Percentiles rank a stretch among this genome's conserved stretches.
phyloP scores from a whole-genome alignment of 2,888 invertebrate genomes.

The Ophioninae sp. region DNA sequence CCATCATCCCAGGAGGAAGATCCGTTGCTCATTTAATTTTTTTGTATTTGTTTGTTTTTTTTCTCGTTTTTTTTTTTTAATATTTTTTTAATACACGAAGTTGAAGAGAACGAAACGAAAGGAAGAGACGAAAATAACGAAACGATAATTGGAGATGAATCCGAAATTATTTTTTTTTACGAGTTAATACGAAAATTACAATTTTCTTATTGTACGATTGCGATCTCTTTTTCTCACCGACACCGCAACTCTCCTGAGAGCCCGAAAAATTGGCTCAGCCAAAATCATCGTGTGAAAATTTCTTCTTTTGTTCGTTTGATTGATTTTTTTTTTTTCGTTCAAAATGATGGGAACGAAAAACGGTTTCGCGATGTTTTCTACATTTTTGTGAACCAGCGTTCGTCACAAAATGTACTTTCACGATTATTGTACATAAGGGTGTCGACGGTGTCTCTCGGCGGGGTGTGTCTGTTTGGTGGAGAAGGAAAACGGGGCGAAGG shows the following conservation, averaged over 20 bases:
- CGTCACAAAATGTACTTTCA: not conserved
- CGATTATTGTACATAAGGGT: not conserved
- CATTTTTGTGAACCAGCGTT: not conserved
- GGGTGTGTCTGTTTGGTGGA: slow-evolving; percentile 12
- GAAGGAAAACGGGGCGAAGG: not conserved
- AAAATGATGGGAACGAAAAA: not conserved
- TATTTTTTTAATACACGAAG: too few species aligned
- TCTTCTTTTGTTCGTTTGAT: not conserved
- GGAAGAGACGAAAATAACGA: not conserved
- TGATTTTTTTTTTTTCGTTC: not conserved
- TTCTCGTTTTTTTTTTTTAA: too few species aligned
- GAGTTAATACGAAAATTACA: not conserved
- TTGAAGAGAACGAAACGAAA: not conserved
- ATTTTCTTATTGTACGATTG: not conserved
- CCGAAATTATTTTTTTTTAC: slow-evolving; percentile 25
- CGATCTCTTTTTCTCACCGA: not conserved
- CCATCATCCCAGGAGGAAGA: not conserved
- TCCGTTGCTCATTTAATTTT: slow-evolving; percentile 6
- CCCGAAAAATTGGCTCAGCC: not conserved
- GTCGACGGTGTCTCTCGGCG: not conserved
- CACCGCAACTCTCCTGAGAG: slow-evolving; percentile 1
- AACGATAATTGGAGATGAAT: not conserved
- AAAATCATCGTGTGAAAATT: not conserved
- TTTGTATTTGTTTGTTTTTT: not conserved
- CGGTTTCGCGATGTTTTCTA: not conserved